A percentile compares a stretch with the other conserved stretches of the same genome.
Evolutionary conservation across 2,797 vertebrate species (phyloP).

Genomic region (Sebastes oblongus): DNA sequence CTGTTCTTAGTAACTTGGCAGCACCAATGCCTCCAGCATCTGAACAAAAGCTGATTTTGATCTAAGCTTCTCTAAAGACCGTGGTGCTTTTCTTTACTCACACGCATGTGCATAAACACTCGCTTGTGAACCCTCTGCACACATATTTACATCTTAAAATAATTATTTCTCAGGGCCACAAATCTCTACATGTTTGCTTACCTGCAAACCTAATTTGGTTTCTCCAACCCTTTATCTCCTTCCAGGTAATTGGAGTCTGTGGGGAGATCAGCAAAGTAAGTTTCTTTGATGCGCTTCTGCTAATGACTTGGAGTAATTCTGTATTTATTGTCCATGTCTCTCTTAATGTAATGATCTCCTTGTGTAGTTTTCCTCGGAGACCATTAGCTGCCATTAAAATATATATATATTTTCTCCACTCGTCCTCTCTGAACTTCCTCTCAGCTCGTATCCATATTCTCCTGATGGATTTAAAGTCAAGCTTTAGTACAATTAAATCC

Average conservation of each 20-base stretch:
- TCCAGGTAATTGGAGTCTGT: conserved; percentile 98
- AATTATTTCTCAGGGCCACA: conserved; percentile 1
- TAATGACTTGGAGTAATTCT: conserved; percentile 45
- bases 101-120: neutral
- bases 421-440: conserved; percentile 21
- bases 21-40: conserved; percentile 20
- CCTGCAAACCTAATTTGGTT: conserved; percentile 39
- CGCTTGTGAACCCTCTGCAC: neutral
- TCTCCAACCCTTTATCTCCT: conserved; percentile 53
- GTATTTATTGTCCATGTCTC: conserved; percentile 48
- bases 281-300: conserved; percentile 65
- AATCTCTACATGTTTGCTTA: conserved; percentile 28
- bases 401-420: neutral
- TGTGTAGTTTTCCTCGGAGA: conserved; percentile 32
- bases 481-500: neutral
- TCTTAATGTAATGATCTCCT: conserved; percentile 49
- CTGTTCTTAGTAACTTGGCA: conserved; percentile 19
- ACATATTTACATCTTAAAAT: conserved; percentile 25
- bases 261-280: conserved; percentile 99
- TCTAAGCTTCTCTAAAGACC: neutral
- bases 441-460: neutral
- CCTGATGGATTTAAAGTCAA: neutral
- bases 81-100: conserved; percentile 1
- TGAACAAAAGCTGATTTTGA: conserved; percentile 8
- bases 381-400: conserved; percentile 26